phyloP scores from a whole-genome alignment of 2,888 invertebrate species.

The Lordiphosa andalusiaca region DNA sequence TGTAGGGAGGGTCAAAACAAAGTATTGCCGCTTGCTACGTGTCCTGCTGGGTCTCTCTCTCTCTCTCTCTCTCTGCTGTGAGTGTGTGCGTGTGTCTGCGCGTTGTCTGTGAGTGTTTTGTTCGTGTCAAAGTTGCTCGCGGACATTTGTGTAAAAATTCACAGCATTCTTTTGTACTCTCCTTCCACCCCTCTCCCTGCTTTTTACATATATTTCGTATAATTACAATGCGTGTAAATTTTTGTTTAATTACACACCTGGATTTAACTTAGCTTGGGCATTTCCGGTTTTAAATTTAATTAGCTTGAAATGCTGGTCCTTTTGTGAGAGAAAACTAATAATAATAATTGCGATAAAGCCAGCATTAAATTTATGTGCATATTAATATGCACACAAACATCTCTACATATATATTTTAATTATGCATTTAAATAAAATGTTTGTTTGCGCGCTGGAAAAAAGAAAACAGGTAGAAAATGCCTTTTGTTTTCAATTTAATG shows the following conservation, averaged over 20 bases:
- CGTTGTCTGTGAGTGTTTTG: slow-evolving; percentile 8
- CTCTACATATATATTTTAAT: slow-evolving; percentile 29
- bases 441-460: slow-evolving; percentile 32
- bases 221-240: slow-evolving; percentile 39
- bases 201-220: slow-evolving; percentile 3
- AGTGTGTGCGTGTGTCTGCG: slow-evolving; percentile 11
- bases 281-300: slow-evolving; percentile 62
- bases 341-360: slow-evolving; percentile 72
- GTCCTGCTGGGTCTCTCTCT: slow-evolving; percentile 5
- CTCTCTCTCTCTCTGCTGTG: slow-evolving; percentile 8
- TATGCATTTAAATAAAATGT: slow-evolving; percentile 37
- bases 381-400: slow-evolving; percentile 32
- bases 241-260: slow-evolving; percentile 38
- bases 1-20: slow-evolving; percentile 8
- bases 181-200: neutral
- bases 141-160: slow-evolving; percentile 11
- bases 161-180: neutral
- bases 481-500: slow-evolving; percentile 72
- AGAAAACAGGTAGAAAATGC: slow-evolving; percentile 46
- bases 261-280: slow-evolving; percentile 26
- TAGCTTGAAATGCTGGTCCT: slow-evolving; percentile 45
- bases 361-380: slow-evolving; percentile 54
- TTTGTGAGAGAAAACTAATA: slow-evolving; percentile 58
- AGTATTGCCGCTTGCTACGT: slow-evolving; percentile 24
- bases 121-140: slow-evolving; percentile 9